Conservation (phyloP, 2,797 vertebrate genomes). For the Anguilla obscura region DNA sequence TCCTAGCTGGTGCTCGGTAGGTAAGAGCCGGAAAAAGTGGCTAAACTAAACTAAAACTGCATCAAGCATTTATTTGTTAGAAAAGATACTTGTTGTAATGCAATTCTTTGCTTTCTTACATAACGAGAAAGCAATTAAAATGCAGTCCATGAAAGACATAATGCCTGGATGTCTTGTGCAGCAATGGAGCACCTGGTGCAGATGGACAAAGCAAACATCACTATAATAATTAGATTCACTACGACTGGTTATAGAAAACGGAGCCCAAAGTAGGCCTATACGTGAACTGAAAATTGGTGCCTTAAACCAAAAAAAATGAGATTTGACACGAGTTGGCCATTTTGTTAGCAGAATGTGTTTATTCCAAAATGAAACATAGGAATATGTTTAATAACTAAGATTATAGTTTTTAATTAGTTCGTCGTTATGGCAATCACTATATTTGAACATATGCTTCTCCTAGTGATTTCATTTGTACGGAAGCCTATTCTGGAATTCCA, state of each 20-base stretch:
- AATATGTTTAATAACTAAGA: background rate
- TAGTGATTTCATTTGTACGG: background rate
- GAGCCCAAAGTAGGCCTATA: background rate
- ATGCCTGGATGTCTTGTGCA: background rate
- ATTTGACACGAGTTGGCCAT: background rate
- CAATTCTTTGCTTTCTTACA: background rate
- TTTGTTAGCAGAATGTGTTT: background rate
- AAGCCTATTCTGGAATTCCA: background rate
- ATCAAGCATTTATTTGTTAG: background rate
- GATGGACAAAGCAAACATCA: background rate
- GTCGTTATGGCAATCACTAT: background rate
- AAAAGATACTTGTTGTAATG: background rate
- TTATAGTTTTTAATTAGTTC: background rate
- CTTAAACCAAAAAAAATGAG: background rate
- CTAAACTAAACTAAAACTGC: background rate
- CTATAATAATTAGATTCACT: background rate
- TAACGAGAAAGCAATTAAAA: no score
- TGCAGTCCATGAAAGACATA: background rate
- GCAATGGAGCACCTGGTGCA: background rate
- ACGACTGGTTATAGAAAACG: background rate
- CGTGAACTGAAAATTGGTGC: background rate
- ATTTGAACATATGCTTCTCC: background rate
- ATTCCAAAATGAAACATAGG: background rate
- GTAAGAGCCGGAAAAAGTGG: background rate
- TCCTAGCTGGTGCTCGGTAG: background rate